Percentiles rank a stretch among this genome's conserved stretches.
Evolutionary conservation across 2,797 vertebrate genomes (phyloP).

Genomic region (Apodemus agrarius): DNA sequence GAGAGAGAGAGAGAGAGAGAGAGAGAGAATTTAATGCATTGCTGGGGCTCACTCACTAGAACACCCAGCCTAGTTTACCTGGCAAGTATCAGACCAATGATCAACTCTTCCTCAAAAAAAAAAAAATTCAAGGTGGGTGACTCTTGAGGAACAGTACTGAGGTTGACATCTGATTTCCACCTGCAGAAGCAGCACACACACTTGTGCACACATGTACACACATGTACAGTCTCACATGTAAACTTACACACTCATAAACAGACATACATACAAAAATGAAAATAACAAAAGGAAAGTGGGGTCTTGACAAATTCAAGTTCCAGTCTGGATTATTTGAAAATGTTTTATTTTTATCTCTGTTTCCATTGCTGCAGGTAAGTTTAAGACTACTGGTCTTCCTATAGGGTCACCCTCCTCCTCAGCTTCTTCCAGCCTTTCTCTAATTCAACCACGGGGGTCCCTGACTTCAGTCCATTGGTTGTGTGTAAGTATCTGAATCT

Average conservation of each 20-base stretch:
- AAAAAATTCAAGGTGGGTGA: background rate
- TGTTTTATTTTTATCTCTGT: constrained; percentile 83
- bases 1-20: background rate
- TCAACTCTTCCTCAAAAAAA: background rate
- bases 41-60: too few relatives aligned
- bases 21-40: background rate
- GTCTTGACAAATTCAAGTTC: constrained; percentile 90
- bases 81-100: background rate
- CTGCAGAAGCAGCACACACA: background rate
- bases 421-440: too few relatives aligned
- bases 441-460: too few relatives aligned
- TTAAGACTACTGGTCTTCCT: too few relatives aligned
- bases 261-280: background rate
- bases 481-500: too few relatives aligned
- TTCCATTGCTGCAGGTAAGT: background rate
- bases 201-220: background rate
- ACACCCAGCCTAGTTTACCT: background rate
- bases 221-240: background rate
- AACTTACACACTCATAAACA: background rate
- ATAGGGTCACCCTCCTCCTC: too few relatives aligned
- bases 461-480: too few relatives aligned
- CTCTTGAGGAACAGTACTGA: background rate
- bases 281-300: constrained; percentile 70
- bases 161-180: background rate
- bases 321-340: constrained; percentile 93